Base-by-base conservation (phyloP, 2,113 vertebrate species). In the Platycercus adscitus region DNA sequence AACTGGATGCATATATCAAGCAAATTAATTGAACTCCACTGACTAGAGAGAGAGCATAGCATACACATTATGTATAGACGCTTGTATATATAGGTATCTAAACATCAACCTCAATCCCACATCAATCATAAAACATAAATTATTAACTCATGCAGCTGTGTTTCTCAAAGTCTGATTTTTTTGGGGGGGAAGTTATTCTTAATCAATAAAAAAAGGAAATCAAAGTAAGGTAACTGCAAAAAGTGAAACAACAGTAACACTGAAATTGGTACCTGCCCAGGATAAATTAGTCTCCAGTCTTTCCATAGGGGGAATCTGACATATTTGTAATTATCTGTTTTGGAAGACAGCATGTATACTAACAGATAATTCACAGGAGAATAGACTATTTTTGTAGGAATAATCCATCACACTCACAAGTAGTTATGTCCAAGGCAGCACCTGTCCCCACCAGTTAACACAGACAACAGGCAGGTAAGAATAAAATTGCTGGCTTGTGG, bases 181-280 rank as follows among this genome's bases (percentile, higher is more conserved):
- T 53, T 0, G 8, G 12, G 18, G 18, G 20, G 0, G 4, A 4
- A 78, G n/a, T 44, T 64, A 72, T 29, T 89, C 33, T 49, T 2
- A n/a, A 49, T 39, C 12, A 81, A 20, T 77, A 52, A 83, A 88
- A 69, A 2, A 8, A 72, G 5, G 26, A 11, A 86, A 55, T 0
- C 0, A 71, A 64, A 79, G 10, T 11, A 82, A 50, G 3, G 2
- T 44, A 70, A 58, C 7, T 31, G 9, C 4, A 89, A 86, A 84
- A 81, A 47, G 26, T n/a, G 2, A 80, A 90, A 86, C 10, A 37
- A 46, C 65, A 86, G 14, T 39, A 78, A 86, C 35, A 8, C 2
- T 85, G 37, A 60, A 84, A 80, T 65, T 79, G 17, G 7, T 52
- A 64, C 9, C 33, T 86, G 28, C 7, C 1, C 17, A 44, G 4